These are phyloP conservation scores for Artemia franciscana DNA, from an alignment of 1,140 invertebrate species.

Conservation along the genomic window DNA sequence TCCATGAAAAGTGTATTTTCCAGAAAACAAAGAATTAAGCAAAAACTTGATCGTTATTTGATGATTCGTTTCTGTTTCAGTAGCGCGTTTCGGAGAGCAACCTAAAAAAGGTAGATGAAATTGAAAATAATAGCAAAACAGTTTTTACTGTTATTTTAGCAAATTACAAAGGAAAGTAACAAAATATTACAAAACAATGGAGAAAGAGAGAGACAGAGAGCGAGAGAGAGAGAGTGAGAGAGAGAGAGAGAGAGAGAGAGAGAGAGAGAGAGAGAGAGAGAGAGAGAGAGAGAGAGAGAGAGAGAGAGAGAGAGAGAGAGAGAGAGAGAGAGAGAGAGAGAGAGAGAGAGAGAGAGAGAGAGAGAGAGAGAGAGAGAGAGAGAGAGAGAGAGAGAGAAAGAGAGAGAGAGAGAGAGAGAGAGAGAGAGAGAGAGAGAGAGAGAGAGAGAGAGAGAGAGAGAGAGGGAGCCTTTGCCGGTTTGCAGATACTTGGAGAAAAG, in stretches of 20 bases:
- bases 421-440: background rate
- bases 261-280: background rate
- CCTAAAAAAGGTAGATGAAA: background rate
- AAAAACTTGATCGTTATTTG: background rate
- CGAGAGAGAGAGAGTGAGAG: background rate
- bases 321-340: background rate
- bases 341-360: background rate
- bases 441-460: background rate
- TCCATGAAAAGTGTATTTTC: too few relatives aligned
- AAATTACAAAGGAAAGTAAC: background rate
- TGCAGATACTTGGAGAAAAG: background rate
- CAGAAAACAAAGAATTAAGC: too few relatives aligned
- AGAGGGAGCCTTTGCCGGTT: background rate
- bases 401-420: background rate
- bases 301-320: background rate
- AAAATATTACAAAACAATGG: background rate
- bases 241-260: background rate
- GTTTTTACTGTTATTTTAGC: too few relatives aligned
- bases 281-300: background rate
- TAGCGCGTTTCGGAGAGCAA: background rate
- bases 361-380: background rate
- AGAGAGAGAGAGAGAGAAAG: background rate
- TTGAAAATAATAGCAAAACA: background rate
- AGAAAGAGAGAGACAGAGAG: background rate
- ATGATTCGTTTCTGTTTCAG: background rate